These are phyloP conservation scores for Lithosia quadra DNA, from an alignment of 2,888 invertebrate species.

Conservation along the genomic window DNA sequence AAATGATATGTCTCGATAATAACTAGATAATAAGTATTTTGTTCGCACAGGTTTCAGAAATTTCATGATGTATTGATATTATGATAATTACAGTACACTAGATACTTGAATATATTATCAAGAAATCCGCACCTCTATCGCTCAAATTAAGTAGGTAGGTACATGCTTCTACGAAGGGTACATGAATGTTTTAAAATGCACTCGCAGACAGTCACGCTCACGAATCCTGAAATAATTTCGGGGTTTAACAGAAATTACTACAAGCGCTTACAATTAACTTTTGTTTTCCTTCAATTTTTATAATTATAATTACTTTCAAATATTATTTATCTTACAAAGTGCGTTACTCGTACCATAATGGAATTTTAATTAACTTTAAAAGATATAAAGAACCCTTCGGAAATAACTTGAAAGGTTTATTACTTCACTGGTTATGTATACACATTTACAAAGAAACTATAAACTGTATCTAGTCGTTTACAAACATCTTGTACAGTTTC, in stretches of 20 bases:
- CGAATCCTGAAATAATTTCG: background rate
- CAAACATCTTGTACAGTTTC: slow-evolving; percentile 57
- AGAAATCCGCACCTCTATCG: background rate
- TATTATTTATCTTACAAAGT: slow-evolving; percentile 7
- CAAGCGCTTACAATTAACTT: background rate
- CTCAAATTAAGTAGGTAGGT: background rate
- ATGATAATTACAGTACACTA: no score
- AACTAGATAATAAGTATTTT: background rate
- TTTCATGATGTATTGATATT: no score
- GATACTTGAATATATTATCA: background rate
- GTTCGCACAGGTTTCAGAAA: background rate
- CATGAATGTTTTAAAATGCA: background rate
- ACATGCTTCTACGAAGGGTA: no score
- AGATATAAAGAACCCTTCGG: slow-evolving; percentile 15
- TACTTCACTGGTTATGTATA: slow-evolving; percentile 24
- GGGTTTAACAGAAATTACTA: no score
- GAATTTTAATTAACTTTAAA: slow-evolving; percentile 28
- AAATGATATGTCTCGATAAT: background rate
- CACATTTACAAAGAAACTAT: slow-evolving; percentile 43
- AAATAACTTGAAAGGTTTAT: slow-evolving; percentile 22
- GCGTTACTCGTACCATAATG: slow-evolving; percentile 12
- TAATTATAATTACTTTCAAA: background rate
- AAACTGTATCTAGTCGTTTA: slow-evolving; percentile 55
- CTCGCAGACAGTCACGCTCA: background rate
- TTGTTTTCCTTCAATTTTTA: background rate